Conservation (phyloP, 2,113 vertebrate genomes). For the Bos javanicus region DNA sequence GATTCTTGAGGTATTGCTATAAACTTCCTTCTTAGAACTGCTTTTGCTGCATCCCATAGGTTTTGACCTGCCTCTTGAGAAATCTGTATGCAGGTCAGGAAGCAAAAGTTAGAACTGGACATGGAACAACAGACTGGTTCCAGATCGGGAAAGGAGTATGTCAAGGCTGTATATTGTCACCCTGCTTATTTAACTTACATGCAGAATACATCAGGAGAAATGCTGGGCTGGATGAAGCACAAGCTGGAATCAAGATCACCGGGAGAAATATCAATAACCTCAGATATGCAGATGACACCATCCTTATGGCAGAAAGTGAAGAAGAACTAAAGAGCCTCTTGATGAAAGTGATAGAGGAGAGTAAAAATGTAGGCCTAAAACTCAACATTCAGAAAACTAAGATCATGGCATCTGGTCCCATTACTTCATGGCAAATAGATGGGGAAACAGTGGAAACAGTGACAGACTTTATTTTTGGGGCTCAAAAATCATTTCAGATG, state of each 20-base stretch:
- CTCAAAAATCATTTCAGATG: neutral
- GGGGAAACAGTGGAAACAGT: neutral
- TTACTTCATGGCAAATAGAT: neutral
- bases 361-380: neutral
- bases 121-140: neutral
- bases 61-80: neutral
- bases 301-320: neutral
- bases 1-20: too few relatives aligned
- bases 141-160: neutral
- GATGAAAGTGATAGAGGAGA: neutral
- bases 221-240: neutral
- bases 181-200: neutral
- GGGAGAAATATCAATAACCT: neutral
- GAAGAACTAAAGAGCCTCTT: neutral
- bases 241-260: neutral
- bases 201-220: neutral
- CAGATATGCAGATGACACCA: neutral
- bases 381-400: neutral
- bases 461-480: neutral
- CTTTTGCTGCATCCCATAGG: too few relatives aligned
- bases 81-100: neutral
- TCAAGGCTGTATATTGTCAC: neutral
- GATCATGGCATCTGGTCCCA: neutral
- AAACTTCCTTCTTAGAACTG: too few relatives aligned
- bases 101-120: neutral